Evolutionary conservation across 2,888 invertebrate species (phyloP).

Genomic region (Portevinia maculata): DNA sequence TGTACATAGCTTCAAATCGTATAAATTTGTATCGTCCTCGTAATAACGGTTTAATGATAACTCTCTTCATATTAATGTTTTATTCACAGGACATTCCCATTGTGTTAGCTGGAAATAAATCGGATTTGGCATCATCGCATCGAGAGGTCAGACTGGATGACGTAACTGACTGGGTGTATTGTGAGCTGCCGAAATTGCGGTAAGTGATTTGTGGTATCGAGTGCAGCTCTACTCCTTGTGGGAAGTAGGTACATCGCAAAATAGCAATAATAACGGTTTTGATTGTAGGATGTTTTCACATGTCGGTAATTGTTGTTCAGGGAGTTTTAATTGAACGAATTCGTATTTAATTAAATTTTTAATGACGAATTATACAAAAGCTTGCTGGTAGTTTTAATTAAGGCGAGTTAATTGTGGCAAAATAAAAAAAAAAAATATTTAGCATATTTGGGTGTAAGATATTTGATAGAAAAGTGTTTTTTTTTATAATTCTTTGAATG

Average conservation of each 20-base stretch:
- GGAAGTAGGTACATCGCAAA: background rate
- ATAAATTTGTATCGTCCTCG: too few relatives aligned
- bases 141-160: conserved; percentile 90
- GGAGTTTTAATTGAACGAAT: conserved; percentile 27
- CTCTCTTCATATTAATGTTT: conserved; percentile 14
- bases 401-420: background rate
- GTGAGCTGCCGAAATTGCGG: conserved; percentile 89
- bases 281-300: background rate
- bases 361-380: background rate
- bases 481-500: too few relatives aligned
- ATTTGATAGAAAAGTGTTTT: too few relatives aligned
- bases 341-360: conserved; percentile 26
- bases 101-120: conserved; percentile 93
- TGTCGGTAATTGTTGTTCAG: background rate
- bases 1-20: conserved; percentile 1
- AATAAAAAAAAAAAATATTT: conserved; percentile 1
- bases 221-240: too few relatives aligned
- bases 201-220: conserved; percentile 80
- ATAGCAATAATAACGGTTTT: background rate
- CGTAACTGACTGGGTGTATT: conserved; percentile 91
- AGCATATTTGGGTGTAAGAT: too few relatives aligned
- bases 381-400: background rate
- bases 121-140: conserved; percentile 88
- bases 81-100: conserved; percentile 89
- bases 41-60: conserved; percentile 60